Conservation (phyloP, 2,888 invertebrate genomes). For the Drosophila demipolita region DNA sequence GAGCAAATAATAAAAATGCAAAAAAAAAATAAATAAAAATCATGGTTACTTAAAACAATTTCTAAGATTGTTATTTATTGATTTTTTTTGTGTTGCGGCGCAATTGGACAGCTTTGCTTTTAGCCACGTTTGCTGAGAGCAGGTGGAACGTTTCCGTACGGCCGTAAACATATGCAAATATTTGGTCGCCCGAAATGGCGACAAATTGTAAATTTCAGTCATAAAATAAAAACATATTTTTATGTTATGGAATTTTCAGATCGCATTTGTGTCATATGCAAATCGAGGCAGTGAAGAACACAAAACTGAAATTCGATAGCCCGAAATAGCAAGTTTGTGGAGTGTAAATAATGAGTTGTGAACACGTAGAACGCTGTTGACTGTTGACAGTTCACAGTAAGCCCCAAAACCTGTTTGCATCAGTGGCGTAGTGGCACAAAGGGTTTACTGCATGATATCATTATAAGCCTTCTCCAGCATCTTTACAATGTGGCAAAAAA, state of each 20-base stretch:
- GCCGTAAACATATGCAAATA: slow-evolving; percentile 67
- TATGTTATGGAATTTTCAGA: slow-evolving; percentile 19
- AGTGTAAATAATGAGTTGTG: slow-evolving; percentile 59
- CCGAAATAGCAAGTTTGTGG: slow-evolving; percentile 49
- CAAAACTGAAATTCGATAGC: slow-evolving; percentile 65
- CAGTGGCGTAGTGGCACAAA: slow-evolving; percentile 32
- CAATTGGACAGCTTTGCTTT: slow-evolving; percentile 40
- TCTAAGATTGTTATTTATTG: slow-evolving; percentile 41
- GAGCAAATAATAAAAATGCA: slow-evolving; percentile 39
- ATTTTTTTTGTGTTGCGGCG: slow-evolving; percentile 41
- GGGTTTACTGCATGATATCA: slow-evolving; percentile 22
- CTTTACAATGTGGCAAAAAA: slow-evolving; percentile 4
- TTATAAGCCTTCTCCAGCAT: not conserved
- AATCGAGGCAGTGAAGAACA: slow-evolving; percentile 52
- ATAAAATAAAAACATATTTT: slow-evolving; percentile 16
- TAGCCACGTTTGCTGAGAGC: slow-evolving; percentile 27
- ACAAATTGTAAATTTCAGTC: slow-evolving; percentile 56
- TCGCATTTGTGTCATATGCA: slow-evolving; percentile 69
- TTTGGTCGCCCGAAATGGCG: slow-evolving; percentile 61
- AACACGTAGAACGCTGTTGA: slow-evolving; percentile 53
- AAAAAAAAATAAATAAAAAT: slow-evolving; percentile 21
- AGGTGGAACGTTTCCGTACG: slow-evolving; percentile 59
- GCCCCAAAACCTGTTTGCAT: slow-evolving; percentile 35
- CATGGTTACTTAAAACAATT: slow-evolving; percentile 28
- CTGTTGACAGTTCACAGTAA: slow-evolving; percentile 59